Percentiles rank a stretch among this genome's conserved stretches.
Evolutionary conservation across 2,797 vertebrate genomes (phyloP).

Genomic region (Ispidina lecontei): DNA sequence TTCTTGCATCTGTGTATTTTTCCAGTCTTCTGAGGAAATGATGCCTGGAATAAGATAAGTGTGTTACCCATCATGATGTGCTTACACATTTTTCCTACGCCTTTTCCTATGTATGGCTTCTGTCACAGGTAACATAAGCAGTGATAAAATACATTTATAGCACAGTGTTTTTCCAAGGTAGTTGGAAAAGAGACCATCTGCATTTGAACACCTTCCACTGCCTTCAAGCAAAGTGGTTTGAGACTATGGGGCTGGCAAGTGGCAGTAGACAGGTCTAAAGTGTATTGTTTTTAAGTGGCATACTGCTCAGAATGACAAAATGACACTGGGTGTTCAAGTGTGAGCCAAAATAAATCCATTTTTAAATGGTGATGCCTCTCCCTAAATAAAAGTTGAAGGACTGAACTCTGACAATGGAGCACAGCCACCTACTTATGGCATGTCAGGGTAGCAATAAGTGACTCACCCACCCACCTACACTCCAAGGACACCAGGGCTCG

Average conservation of each 20-base stretch:
- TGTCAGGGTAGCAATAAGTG: constrained; percentile 43
- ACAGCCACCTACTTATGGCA: constrained; percentile 50
- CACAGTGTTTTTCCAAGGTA: neutral
- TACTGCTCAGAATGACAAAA: constrained; percentile 31
- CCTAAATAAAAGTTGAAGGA: constrained; percentile 43
- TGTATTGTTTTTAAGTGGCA: neutral
- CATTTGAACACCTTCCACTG: neutral
- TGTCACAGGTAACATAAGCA: neutral
- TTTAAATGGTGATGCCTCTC: constrained; percentile 35
- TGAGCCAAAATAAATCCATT: constrained; percentile 31
- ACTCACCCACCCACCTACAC: constrained; percentile 42
- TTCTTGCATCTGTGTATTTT: neutral
- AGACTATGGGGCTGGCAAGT: neutral
- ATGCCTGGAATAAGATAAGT: neutral
- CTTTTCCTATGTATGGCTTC: neutral
- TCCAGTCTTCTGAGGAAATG: neutral
- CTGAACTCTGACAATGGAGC: neutral
- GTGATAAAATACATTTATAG: neutral
- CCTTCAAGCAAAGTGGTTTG: neutral
- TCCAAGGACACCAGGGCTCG: constrained; percentile 7
- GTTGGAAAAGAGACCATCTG: neutral
- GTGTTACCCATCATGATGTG: neutral
- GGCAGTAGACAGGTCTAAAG: neutral
- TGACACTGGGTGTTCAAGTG: neutral
- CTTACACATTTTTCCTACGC: neutral